phyloP scores from a whole-genome alignment of 2,888 invertebrate species.

The Beris morrisii region DNA sequence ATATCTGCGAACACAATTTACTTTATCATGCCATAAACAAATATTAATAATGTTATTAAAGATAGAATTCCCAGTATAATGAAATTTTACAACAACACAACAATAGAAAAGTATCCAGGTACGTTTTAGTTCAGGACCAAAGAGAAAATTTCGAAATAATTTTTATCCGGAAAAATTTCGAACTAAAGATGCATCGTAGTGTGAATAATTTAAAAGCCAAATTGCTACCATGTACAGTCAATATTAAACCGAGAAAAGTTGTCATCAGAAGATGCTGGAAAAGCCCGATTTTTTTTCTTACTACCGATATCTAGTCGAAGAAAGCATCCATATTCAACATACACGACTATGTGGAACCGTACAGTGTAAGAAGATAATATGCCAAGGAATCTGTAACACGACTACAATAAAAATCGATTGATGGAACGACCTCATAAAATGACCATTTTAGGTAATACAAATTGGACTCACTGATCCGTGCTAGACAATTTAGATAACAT shows the following conservation, averaged over 20 bases:
- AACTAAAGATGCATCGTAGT: constrained; percentile 19
- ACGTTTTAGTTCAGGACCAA: too few relatives aligned
- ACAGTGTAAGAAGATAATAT: not conserved
- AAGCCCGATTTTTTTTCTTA: constrained; percentile 10
- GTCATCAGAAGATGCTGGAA: constrained; percentile 4
- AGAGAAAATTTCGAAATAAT: too few relatives aligned
- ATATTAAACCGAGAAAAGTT: constrained; percentile 2
- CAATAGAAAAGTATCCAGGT: too few relatives aligned
- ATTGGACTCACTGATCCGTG: constrained; percentile 39
- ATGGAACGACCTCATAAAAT: constrained; percentile 38
- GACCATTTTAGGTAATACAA: constrained; percentile 40
- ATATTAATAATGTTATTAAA: too few relatives aligned
- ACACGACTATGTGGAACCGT: not conserved
- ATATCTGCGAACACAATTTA: too few relatives aligned
- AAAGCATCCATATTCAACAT: not conserved
- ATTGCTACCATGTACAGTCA: not conserved
- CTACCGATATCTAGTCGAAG: not conserved
- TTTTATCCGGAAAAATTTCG: not conserved
- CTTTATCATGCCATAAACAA: too few relatives aligned
- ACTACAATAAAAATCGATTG: constrained; percentile 38
- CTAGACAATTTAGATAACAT: constrained; percentile 39
- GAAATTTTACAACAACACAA: too few relatives aligned
- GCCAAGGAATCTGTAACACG: constrained; percentile 6
- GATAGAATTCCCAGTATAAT: too few relatives aligned
- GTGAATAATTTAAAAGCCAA: constrained; percentile 24